Evolutionary conservation across 2,888 invertebrate species (phyloP).

Genomic region (Charanyca ferruginea): DNA sequence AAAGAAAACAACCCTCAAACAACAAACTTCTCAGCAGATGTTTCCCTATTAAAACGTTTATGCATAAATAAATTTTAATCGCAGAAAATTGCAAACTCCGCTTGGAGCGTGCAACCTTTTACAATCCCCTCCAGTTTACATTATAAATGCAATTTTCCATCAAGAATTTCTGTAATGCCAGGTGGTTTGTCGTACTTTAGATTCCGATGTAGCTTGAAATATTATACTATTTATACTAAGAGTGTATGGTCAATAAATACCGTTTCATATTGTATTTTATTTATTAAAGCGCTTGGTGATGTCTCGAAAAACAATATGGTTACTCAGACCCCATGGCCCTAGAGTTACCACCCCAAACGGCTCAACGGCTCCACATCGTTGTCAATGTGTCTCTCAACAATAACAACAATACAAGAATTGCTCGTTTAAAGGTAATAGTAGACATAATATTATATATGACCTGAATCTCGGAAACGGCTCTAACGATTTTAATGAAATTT

Average conservation of each 20-base stretch:
- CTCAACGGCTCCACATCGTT: too few relatives aligned
- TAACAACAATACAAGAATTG: too few relatives aligned
- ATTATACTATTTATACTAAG: not conserved
- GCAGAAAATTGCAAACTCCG: conserved; percentile 13
- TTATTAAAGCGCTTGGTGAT: too few relatives aligned
- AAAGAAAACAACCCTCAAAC: not conserved
- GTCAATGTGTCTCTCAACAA: too few relatives aligned
- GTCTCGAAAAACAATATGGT: too few relatives aligned
- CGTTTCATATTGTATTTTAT: not conserved
- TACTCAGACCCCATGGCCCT: too few relatives aligned
- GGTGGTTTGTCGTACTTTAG: conserved; percentile 17
- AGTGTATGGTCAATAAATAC: conserved; percentile 10
- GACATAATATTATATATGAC: too few relatives aligned
- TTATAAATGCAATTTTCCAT: conserved; percentile 38
- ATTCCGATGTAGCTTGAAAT: conserved; percentile 7
- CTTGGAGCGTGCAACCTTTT: conserved; percentile 25
- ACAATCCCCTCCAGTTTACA: conserved; percentile 25
- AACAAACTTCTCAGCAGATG: not conserved
- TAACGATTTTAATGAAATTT: too few relatives aligned
- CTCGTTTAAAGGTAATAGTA: too few relatives aligned
- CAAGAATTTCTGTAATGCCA: conserved; percentile 12
- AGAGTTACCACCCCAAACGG: too few relatives aligned
- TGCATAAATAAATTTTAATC: conserved; percentile 14
- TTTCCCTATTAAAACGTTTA: conserved; percentile 5
- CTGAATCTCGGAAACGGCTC: too few relatives aligned